A percentile compares a stretch with the other conserved stretches of the same genome.
phyloP scores from a whole-genome alignment of 2,797 vertebrate genomes.

The Phalanger gymnotis region DNA sequence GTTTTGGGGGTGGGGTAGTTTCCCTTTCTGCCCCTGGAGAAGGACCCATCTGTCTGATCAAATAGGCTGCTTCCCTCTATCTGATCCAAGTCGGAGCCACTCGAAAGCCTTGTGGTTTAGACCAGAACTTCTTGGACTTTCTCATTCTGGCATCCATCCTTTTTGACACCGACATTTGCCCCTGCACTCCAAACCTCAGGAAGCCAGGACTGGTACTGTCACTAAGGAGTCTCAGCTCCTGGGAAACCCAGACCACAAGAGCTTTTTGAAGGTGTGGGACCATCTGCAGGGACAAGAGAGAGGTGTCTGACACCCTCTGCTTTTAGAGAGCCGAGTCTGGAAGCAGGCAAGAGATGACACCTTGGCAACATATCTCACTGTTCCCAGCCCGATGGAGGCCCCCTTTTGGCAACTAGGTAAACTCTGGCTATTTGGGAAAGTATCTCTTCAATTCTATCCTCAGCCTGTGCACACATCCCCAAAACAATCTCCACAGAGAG shows the following conservation, averaged over 20 bases:
- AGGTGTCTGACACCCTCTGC: accelerated
- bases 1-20: neutral
- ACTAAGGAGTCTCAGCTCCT: neutral
- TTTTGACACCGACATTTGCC: slow-evolving; percentile 64
- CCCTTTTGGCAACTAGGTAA: no score
- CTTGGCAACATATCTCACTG: neutral
- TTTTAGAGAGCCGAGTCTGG: slow-evolving; percentile 56
- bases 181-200: slow-evolving; percentile 65
- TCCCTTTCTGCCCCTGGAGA: neutral
- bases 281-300: slow-evolving; percentile 41
- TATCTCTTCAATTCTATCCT: neutral
- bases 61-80: neutral
- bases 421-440: neutral
- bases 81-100: neutral
- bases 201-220: slow-evolving; percentile 66
- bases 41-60: neutral
- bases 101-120: neutral
- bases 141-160: slow-evolving; percentile 42
- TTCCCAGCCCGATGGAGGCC: neutral
- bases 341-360: slow-evolving; percentile 37
- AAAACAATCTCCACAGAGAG: neutral
- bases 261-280: neutral
- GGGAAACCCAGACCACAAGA: neutral
- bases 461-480: neutral
- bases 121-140: slow-evolving; percentile 39